phyloP scores from a whole-genome alignment of 2,888 invertebrate species.

The Rhagonycha lutea region DNA sequence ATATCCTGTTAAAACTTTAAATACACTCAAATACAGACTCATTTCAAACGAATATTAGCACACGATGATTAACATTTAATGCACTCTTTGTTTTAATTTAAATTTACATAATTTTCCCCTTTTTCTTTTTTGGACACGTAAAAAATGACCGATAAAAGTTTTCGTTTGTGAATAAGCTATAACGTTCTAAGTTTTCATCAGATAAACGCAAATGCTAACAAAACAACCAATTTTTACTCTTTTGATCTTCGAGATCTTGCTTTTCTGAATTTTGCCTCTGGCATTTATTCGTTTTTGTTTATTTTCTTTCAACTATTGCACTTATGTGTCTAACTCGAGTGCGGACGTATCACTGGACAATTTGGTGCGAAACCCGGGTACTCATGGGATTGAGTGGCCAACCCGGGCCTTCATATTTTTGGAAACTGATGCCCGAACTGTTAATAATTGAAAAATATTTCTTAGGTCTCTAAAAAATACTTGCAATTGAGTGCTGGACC shows the following conservation, averaged over 20 bases:
- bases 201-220: background rate
- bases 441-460: too few species aligned
- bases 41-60: slow-evolving; percentile 3
- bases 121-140: background rate
- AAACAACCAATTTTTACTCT: background rate
- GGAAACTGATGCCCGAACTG: too few species aligned
- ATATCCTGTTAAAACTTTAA: slow-evolving; percentile 16
- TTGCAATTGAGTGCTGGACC: too few species aligned
- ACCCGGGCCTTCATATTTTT: too few species aligned
- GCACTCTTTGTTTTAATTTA: background rate
- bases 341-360: too few species aligned
- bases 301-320: background rate
- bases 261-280: background rate
- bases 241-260: background rate
- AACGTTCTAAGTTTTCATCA: background rate
- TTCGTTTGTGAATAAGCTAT: background rate
- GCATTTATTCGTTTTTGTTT: background rate
- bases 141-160: background rate
- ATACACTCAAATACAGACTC: slow-evolving; percentile 6
- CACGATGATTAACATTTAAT: background rate
- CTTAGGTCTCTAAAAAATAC: too few species aligned
- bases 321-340: background rate
- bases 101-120: background rate
- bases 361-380: too few species aligned
- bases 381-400: too few species aligned